Conservation (phyloP, 2,113 vertebrate species). For the Sterrhoptilus dennistouni region DNA sequence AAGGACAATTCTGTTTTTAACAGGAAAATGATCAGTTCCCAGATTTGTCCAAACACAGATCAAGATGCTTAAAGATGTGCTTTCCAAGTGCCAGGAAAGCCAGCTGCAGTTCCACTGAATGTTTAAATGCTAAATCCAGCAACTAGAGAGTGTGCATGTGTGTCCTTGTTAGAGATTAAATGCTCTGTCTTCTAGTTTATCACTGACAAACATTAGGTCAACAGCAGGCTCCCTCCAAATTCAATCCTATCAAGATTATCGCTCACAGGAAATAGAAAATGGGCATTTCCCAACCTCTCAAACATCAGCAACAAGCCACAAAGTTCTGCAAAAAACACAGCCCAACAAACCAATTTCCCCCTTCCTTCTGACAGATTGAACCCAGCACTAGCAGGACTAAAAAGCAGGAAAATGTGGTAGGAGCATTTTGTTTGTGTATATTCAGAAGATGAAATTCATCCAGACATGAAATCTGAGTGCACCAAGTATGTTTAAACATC, state of each 20-base stretch:
- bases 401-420: not conserved
- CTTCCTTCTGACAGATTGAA: not conserved
- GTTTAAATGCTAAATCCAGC: not conserved
- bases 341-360: not conserved
- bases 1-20: not conserved
- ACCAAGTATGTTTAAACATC: not conserved
- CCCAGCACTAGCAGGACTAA: not conserved
- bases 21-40: not conserved
- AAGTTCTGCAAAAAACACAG: not conserved
- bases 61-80: not conserved
- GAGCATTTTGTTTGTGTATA: not conserved
- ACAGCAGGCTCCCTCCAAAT: not conserved
- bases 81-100: not conserved
- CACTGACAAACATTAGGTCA: not conserved
- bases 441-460: not conserved
- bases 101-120: not conserved
- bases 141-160: not conserved
- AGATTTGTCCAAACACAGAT: slow-evolving; percentile 2
- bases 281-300: not conserved
- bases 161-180: not conserved
- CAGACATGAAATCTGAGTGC: not conserved
- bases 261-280: not conserved
- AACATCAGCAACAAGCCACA: not conserved
- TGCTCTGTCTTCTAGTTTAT: not conserved
- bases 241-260: not conserved